These are phyloP conservation scores for Apis laboriosa DNA, from an alignment of 1,140 invertebrate genomes.

Conservation along the genomic window DNA sequence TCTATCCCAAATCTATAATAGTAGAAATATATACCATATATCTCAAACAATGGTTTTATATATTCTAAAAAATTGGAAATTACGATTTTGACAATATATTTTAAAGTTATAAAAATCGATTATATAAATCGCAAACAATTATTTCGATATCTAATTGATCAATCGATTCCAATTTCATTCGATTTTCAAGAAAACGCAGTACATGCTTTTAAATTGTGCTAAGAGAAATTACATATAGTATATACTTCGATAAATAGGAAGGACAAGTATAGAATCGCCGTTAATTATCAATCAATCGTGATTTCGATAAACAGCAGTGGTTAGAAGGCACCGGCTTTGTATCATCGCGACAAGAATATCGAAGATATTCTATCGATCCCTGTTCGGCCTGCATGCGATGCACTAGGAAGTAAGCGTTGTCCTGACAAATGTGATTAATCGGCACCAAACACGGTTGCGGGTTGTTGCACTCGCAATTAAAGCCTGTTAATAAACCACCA, in stretches of 20 bases:
- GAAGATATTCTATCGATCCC: constrained; percentile 14
- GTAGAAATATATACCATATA: too few relatives aligned
- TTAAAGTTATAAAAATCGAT: too few relatives aligned
- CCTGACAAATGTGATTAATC: constrained; percentile 70
- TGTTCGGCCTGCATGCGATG: constrained; percentile 15
- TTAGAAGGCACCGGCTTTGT: background rate
- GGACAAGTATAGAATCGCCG: constrained; percentile 8
- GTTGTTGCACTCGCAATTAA: constrained; percentile 73
- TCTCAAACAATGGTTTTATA: too few relatives aligned
- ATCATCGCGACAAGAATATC: constrained; percentile 26
- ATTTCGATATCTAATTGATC: too few relatives aligned
- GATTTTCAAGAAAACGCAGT: too few relatives aligned
- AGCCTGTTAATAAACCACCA: constrained; percentile 71
- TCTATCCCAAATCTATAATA: too few relatives aligned
- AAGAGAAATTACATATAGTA: too few relatives aligned
- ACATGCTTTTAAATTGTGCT: too few relatives aligned
- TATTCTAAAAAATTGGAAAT: too few relatives aligned
- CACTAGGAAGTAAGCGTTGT: constrained; percentile 56
- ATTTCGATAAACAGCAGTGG: constrained; percentile 36
- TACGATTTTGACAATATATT: too few relatives aligned
- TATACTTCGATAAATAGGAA: constrained; percentile 3
- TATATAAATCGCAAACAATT: too few relatives aligned
- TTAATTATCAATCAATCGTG: constrained; percentile 59
- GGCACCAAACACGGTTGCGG: constrained; percentile 66
- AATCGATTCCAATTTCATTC: too few relatives aligned